Evolutionary conservation across 2,888 invertebrate genomes (phyloP).

Genomic region (Exocentrus adspersus): DNA sequence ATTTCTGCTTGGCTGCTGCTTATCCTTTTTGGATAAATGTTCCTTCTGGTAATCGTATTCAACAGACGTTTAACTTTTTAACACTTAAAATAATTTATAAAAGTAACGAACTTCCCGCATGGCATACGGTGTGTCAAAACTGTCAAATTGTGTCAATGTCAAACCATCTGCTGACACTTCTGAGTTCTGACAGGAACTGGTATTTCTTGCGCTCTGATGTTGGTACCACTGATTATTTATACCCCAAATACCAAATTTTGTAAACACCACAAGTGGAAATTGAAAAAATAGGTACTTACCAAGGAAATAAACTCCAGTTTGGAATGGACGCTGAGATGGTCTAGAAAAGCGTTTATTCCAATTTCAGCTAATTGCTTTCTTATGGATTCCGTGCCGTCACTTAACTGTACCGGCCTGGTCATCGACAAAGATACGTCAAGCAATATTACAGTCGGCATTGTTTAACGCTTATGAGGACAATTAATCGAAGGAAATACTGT

Average conservation of each 20-base stretch:
- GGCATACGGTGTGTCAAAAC: constrained; percentile 53
- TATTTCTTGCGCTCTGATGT: too few relatives aligned
- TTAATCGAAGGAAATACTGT: background rate
- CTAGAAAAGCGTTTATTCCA: constrained; percentile 73
- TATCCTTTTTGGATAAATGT: background rate
- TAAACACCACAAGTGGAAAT: constrained; percentile 4
- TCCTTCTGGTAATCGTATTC: background rate
- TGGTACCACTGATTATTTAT: too few relatives aligned
- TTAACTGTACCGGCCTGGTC: constrained; percentile 68
- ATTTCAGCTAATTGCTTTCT: constrained; percentile 72
- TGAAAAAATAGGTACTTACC: constrained; percentile 64
- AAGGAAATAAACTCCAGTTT: constrained; percentile 78
- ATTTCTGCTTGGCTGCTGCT: too few relatives aligned
- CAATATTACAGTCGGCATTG: constrained; percentile 79
- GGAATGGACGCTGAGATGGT: constrained; percentile 71
- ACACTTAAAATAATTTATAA: constrained; percentile 34
- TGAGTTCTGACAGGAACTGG: too few relatives aligned
- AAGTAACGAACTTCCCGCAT: constrained; percentile 52
- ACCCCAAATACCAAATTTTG: too few relatives aligned
- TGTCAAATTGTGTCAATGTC: too few relatives aligned
- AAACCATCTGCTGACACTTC: too few relatives aligned
- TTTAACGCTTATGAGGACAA: background rate
- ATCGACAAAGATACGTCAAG: constrained; percentile 80
- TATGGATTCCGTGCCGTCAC: constrained; percentile 68
- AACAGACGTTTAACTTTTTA: constrained; percentile 12